Evolutionary conservation across 2,797 vertebrate genomes (phyloP).

Genomic region (Tadarida brasiliensis): DNA sequence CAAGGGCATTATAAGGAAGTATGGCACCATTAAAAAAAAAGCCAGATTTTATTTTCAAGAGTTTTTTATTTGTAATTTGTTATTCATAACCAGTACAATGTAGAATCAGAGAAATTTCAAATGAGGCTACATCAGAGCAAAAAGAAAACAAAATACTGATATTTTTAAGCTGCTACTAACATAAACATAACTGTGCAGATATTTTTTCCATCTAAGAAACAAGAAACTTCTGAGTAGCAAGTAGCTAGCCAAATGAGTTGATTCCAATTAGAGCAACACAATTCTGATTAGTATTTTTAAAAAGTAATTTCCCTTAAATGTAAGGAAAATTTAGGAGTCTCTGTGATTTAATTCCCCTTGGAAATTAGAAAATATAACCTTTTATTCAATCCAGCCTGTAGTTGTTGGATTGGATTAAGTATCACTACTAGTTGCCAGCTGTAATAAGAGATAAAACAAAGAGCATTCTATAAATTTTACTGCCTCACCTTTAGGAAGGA

Average conservation of each 20-base stretch:
- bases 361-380: conserved; percentile 68
- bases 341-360: conserved; percentile 71
- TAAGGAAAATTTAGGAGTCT: conserved; percentile 63
- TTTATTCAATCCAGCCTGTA: conserved; percentile 62
- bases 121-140: conserved; percentile 31
- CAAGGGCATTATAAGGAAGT: conserved; percentile 4
- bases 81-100: conserved; percentile 58
- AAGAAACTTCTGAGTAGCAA: conserved; percentile 57
- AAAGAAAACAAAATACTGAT: conserved; percentile 50
- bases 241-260: conserved; percentile 35
- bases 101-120: conserved; percentile 62
- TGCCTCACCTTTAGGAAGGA: conserved; percentile 26
- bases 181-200: conserved; percentile 18
- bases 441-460: conserved; percentile 59
- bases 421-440: conserved; percentile 48
- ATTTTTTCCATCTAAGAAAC: conserved; percentile 53
- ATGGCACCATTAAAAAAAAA: background rate
- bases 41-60: conserved; percentile 35
- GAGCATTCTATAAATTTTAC: conserved; percentile 47
- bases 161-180: conserved; percentile 37
- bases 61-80: conserved; percentile 75
- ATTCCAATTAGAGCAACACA: conserved; percentile 51
- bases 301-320: conserved; percentile 60
- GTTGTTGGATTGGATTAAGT: conserved; percentile 65
- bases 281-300: conserved; percentile 42